Conservation (phyloP, 2,888 invertebrate species). For the Branchipolynoe longqiensis region DNA sequence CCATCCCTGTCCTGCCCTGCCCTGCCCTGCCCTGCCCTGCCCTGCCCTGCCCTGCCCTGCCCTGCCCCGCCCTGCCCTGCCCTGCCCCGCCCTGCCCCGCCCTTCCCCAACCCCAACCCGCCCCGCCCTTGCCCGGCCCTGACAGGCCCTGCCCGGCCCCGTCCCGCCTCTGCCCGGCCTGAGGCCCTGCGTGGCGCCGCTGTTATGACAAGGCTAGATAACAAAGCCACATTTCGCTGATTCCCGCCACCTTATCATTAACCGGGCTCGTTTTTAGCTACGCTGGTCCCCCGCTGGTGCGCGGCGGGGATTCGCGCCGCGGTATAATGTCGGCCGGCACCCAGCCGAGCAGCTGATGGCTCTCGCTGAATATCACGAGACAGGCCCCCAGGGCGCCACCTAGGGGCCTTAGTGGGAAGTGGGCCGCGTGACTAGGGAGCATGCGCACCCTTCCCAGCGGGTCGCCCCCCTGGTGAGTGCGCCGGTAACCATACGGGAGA, state of each 20-base stretch:
- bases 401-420: slow-evolving; percentile 1
- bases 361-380: slow-evolving; percentile 38
- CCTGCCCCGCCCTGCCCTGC: no score
- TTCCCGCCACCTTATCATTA: slow-evolving; percentile 40
- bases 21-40: no score
- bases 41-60: no score
- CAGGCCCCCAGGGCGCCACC: slow-evolving; percentile 32
- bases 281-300: slow-evolving; percentile 7
- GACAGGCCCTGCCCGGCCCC: no score
- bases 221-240: slow-evolving; percentile 28
- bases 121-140: no score
- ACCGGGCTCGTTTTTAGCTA: not conserved
- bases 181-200: not conserved
- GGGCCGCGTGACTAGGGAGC: not conserved
- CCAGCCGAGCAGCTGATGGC: slow-evolving; percentile 28
- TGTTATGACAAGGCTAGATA: slow-evolving; percentile 37
- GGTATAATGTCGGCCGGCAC: slow-evolving; percentile 18
- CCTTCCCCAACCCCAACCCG: no score
- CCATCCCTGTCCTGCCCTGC: no score
- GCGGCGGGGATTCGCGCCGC: not conserved
- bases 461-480: not conserved
- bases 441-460: not conserved
- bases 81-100: no score
- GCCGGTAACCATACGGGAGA: not conserved
- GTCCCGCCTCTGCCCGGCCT: no score